These are phyloP conservation scores for Lobophora halterata DNA, from an alignment of 2,888 invertebrate species.

Conservation along the genomic window DNA sequence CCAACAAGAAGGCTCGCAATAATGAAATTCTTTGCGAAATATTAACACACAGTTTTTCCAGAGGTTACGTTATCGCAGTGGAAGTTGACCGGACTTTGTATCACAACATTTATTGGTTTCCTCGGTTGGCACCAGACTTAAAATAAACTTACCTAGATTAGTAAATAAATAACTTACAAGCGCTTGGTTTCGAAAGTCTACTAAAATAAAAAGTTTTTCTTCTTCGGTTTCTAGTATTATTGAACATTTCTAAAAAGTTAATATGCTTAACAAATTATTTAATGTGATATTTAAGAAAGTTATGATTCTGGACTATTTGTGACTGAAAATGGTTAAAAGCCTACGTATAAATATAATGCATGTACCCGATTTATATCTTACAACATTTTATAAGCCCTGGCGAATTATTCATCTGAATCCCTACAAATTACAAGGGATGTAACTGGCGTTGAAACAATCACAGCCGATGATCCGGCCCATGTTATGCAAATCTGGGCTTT, in stretches of 20 bases:
- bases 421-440: slow-evolving; percentile 71
- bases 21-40: slow-evolving; percentile 77
- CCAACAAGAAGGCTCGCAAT: slow-evolving; percentile 67
- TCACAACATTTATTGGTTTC: slow-evolving; percentile 3
- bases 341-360: too few relatives aligned
- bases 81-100: slow-evolving; percentile 5
- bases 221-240: too few relatives aligned
- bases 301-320: too few relatives aligned
- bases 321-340: too few relatives aligned
- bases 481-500: slow-evolving; percentile 76
- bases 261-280: too few relatives aligned
- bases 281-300: too few relatives aligned
- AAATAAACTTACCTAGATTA: too few relatives aligned
- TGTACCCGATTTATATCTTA: slow-evolving; percentile 19
- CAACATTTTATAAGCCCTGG: slow-evolving; percentile 50
- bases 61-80: slow-evolving; percentile 59
- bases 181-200: too few relatives aligned
- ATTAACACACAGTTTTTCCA: slow-evolving; percentile 74
- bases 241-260: too few relatives aligned
- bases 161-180: too few relatives aligned
- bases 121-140: too few relatives aligned
- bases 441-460: slow-evolving; percentile 72
- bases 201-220: background rate
- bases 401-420: slow-evolving; percentile 67
- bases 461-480: slow-evolving; percentile 66